phyloP scores from a whole-genome alignment of 2,797 vertebrate genomes.

The Thunnus albacares region DNA sequence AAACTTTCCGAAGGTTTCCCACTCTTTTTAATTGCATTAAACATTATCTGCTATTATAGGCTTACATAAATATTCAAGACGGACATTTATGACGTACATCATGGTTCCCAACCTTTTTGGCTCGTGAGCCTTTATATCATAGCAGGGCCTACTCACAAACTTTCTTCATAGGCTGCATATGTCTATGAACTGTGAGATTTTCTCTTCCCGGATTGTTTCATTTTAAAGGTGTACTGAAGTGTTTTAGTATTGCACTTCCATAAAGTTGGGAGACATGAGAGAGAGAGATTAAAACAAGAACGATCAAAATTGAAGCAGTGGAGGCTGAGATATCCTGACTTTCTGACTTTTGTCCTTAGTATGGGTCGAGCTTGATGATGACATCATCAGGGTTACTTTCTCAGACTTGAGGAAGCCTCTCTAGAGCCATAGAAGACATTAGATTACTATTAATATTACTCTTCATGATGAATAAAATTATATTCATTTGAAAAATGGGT shows the following conservation, averaged over 20 bases:
- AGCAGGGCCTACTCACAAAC: background rate
- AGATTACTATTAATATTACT: too few species aligned
- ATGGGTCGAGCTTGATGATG: background rate
- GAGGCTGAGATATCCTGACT: background rate
- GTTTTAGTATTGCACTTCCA: background rate
- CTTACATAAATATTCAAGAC: slow-evolving; percentile 2
- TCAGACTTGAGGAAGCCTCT: background rate
- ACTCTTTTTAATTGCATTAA: slow-evolving; percentile 38
- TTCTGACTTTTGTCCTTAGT: background rate
- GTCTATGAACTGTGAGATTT: background rate
- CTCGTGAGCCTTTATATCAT: background rate
- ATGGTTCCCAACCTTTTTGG: background rate
- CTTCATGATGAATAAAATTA: too few species aligned
- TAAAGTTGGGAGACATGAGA: background rate
- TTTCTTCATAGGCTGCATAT: background rate
- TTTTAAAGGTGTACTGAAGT: background rate
- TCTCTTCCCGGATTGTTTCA: slow-evolving; percentile 16
- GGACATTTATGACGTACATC: slow-evolving; percentile 6
- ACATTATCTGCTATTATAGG: background rate
- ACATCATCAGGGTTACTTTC: slow-evolving; percentile 5
- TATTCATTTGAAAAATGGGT: too few species aligned
- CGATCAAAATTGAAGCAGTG: background rate
- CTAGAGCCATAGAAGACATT: too few species aligned
- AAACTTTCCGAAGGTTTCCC: slow-evolving; percentile 40
- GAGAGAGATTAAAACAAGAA: background rate